A percentile compares a stretch with the other conserved stretches of the same genome.
phyloP scores from a whole-genome alignment of 2,113 vertebrate genomes.

The Vireo altiloquus region DNA sequence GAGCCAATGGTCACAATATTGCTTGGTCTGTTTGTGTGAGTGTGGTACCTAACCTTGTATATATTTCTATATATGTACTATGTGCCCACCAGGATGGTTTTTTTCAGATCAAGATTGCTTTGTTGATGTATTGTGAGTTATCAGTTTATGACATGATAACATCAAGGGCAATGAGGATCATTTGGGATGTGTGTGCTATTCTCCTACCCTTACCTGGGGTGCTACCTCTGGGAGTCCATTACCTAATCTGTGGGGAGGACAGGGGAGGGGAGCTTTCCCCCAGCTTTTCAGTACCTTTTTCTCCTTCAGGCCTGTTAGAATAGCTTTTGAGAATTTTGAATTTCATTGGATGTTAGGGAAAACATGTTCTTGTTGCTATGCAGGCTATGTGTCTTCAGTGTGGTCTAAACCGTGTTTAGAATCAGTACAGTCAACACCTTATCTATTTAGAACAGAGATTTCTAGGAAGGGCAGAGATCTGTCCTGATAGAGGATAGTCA shows the following conservation, averaged over 20 bases:
- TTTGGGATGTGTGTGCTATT: not conserved
- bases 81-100: not conserved
- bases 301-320: not conserved
- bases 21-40: not conserved
- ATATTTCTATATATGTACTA: not conserved
- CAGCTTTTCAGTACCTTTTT: not conserved
- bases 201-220: not conserved
- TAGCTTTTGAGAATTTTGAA: not conserved
- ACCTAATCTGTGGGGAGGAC: not conserved
- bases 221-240: not conserved
- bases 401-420: not conserved
- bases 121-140: not conserved
- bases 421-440: not conserved
- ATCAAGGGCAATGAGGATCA: not conserved
- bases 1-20: too few relatives aligned
- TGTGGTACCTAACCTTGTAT: not conserved
- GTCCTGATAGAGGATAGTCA: not conserved
- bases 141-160: not conserved
- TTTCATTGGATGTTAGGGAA: not conserved
- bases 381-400: accelerated
- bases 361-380: not conserved
- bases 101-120: not conserved
- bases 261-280: not conserved
- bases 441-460: not conserved
- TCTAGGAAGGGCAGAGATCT: not conserved